Evolutionary conservation across 2,888 invertebrate species (phyloP), one percentile per base, ranked within the genome.

Genomic region (Drosophila lutescens): DNA sequence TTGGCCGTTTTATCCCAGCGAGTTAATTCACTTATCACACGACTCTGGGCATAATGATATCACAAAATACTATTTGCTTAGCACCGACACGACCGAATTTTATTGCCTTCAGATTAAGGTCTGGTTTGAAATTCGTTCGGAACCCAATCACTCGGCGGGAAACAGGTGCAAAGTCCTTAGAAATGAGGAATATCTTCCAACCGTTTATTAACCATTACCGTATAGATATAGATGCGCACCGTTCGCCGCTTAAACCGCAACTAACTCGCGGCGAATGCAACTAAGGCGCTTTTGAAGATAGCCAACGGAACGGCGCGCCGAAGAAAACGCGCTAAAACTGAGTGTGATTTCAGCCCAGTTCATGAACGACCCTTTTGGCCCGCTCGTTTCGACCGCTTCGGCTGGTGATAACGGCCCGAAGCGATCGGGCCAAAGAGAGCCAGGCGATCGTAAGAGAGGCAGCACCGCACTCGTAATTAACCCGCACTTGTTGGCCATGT

Each of bases 251-350:
- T 58, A 76, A 76, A 76, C 68, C 74, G 74, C 76, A 80, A 85
- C 85, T 85, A 85, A 85, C 84, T 75, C 46, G 69, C 44, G 47
- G 58, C 70, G 70, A 59, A 74, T 74, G 81, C 74, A 68, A 61
- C 77, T 73, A 59, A 73, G 76, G 76, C 57, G 75, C 76, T 85
- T 85, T 85, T 85, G 77, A 85, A 88, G 83, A 86, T 74, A 70
- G 55, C 63, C 63, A 50, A 15, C 50, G 41, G 6, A 50, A 15
- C 50, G 41, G 6, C 17, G 36, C 17, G 68, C 47, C 55, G 68
- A 68, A 49, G 69, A 70, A 83, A 83, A 83, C 78, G 72, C 77
- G 71, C 71, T 74, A 78, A 82, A 76, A 71, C 70, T 50, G 50
- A 74, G 76, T 69, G 66, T 63, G 49, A 53, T 82, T 87, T 80